Evolutionary conservation across 2,888 invertebrate species (phyloP).

Genomic region (Nymphalis urticae): DNA sequence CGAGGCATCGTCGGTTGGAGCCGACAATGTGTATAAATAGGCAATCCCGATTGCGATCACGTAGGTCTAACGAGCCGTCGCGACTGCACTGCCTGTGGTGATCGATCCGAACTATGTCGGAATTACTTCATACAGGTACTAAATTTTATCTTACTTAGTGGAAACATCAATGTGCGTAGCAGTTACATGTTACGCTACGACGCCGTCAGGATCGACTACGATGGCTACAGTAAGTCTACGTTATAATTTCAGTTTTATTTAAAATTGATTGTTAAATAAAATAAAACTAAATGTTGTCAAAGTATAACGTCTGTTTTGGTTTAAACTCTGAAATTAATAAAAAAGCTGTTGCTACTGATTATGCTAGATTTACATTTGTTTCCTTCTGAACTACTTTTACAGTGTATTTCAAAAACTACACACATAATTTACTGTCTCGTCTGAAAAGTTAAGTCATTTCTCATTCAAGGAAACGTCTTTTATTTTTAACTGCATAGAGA

Average conservation of each 20-base stretch:
- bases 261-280: too few relatives aligned
- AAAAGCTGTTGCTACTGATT: background rate
- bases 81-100: constrained; percentile 56
- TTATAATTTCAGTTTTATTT: too few relatives aligned
- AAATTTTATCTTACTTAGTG: constrained; percentile 13
- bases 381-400: background rate
- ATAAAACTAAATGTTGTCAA: too few relatives aligned
- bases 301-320: background rate
- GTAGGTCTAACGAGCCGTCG: constrained; percentile 76
- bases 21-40: constrained; percentile 77
- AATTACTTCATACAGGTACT: constrained; percentile 36
- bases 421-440: background rate
- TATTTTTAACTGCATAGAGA: constrained; percentile 4
- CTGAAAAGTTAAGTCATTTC: constrained; percentile 3
- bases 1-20: constrained; percentile 51
- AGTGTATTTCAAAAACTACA: constrained; percentile 1
- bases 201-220: background rate
- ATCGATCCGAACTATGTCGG: constrained; percentile 64
- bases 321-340: background rate
- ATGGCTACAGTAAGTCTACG: background rate
- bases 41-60: constrained; percentile 77
- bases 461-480: background rate
- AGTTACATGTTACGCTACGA: background rate
- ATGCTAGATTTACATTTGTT: background rate
- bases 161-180: background rate